Evolutionary conservation across 2,888 invertebrate genomes (phyloP), one percentile per base, ranked within the genome.

Genomic region (Blastobasis lacticolella): DNA sequence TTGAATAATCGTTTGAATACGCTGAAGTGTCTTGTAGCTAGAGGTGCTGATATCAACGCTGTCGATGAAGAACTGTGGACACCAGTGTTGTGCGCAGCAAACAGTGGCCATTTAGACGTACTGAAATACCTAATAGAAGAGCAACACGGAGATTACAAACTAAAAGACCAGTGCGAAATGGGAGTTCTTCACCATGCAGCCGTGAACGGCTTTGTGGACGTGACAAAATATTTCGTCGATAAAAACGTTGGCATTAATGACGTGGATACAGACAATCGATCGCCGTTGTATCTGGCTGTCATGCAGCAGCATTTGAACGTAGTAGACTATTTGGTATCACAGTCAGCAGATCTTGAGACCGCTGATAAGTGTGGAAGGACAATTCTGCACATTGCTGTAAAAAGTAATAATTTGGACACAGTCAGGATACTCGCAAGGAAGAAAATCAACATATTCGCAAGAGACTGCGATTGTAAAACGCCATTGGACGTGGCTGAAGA

Each of bases 51-150:
- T 23, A 9, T 48, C 2, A 47, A 53, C 36, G 37, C 37, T 10
- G 6, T 37, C 4, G 45, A 37, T 7, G 37, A 10, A 4, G 50
- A 37, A 53, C 38, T 41, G 1, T 6, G 47, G 36, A 48, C 49
- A 6, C 45, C 45, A 10, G 10, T 50, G 4, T 44, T 48, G 37
- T 45, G 48, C 10, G 49, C 53, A 1, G 6, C 38, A 5, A 45
- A 10, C 38, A n/a, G 40, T 38, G 51, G 51, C 6, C 44, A 53
- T 44, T 47, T 53, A 37, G 45, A 48, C 46, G 10, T 53, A 10
- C 37, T 41, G 1, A 53, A 49, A 50, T 53, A 53, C 45, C 45
- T 49, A 5, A 49, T 53, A 9, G 53, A 53, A 10, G 53, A 53
- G 37, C 45, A 47, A 41, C 40, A 38, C 6, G 41, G 6, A 9